Percentiles rank a stretch among this genome's conserved stretches.
Conservation (phyloP, 1,140 invertebrate genomes). For the Ruditapes philippinarum region DNA sequence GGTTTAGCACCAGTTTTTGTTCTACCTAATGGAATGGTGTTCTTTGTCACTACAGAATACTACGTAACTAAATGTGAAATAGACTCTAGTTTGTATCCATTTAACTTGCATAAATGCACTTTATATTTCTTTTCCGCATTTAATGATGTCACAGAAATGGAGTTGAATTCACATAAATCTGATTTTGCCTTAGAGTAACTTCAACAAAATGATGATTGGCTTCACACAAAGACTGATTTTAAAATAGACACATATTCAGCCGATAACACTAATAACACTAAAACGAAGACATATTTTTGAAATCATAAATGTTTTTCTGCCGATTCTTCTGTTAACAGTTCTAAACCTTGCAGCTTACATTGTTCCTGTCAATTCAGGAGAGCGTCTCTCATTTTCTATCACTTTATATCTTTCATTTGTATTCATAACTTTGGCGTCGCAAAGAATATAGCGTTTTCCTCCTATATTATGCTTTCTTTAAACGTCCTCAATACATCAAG, state of each 20-base stretch:
- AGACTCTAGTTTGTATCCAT: not conserved
- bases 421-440: not conserved
- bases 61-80: not conserved
- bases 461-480: not conserved
- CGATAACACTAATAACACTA: not conserved
- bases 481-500: not conserved
- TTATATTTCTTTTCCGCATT: not conserved
- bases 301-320: not conserved
- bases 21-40: not conserved
- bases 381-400: constrained; percentile 11
- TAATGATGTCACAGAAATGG: not conserved
- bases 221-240: not conserved
- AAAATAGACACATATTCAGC: too few species aligned
- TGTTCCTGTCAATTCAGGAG: not conserved
- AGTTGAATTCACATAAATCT: not conserved
- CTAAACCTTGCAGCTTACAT: not conserved
- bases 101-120: not conserved
- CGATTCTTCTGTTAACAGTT: not conserved
- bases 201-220: not conserved
- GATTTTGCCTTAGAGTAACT: not conserved
- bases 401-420: constrained; percentile 17
- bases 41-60: not conserved
- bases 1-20: not conserved
- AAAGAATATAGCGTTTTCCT: not conserved
- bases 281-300: not conserved